Percentiles rank a stretch among this genome's conserved stretches.
These are phyloP conservation scores for Tamandua tetradactyla DNA, from an alignment of 2,797 vertebrate species.

Conservation along the genomic window DNA sequence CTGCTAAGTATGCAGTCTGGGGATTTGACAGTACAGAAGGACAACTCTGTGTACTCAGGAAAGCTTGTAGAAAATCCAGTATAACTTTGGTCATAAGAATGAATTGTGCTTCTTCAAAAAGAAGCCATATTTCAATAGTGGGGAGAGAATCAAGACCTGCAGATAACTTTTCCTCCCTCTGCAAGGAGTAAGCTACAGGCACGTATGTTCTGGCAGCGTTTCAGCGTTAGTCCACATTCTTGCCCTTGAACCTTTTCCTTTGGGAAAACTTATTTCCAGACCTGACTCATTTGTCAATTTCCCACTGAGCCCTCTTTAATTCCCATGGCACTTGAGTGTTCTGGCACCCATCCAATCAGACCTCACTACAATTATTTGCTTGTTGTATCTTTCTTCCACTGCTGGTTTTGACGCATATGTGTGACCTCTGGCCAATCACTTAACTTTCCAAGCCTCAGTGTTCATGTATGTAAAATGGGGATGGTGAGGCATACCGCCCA, in stretches of 20 bases:
- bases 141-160: neutral
- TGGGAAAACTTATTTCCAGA: conserved; percentile 1
- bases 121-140: neutral
- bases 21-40: conserved; percentile 50
- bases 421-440: neutral
- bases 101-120: conserved; percentile 54
- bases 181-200: neutral
- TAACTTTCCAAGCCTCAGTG: neutral
- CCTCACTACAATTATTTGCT: neutral
- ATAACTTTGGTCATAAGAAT: conserved; percentile 22
- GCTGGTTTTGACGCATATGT: neutral
- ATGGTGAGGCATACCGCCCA: neutral
- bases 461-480: neutral
- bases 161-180: neutral
- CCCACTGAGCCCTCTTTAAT: neutral
- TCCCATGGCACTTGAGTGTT: neutral
- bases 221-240: neutral
- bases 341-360: neutral
- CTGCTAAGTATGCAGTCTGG: conserved; percentile 53
- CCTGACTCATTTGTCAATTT: neutral
- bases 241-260: neutral
- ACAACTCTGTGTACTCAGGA: conserved; percentile 7
- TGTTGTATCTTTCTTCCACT: neutral
- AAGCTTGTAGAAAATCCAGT: conserved; percentile 55
- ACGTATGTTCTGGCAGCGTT: neutral